Percentiles rank a stretch among this genome's conserved stretches.
These are phyloP conservation scores for Oryzias curvinotus DNA, from an alignment of 2,113 vertebrate species.

Conservation along the genomic window DNA sequence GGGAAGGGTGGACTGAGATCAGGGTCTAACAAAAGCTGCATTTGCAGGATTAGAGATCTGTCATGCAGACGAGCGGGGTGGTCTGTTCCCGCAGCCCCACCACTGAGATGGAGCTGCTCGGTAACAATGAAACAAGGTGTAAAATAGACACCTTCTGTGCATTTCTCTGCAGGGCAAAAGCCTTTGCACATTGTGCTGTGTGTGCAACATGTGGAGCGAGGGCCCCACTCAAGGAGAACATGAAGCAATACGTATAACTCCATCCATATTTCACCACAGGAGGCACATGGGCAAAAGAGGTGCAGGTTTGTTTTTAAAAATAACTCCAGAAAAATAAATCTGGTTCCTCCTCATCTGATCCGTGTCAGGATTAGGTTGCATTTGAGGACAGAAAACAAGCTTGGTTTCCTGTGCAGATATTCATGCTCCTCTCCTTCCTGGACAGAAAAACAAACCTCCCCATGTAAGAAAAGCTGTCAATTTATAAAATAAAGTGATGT, in stretches of 20 bases:
- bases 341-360: conserved; percentile 8
- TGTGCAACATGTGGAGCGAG: background rate
- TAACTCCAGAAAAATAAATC: conserved; percentile 43
- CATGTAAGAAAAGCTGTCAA: background rate
- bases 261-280: conserved; percentile 5
- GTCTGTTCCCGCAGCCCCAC: conserved; percentile 29
- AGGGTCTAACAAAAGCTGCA: conserved; percentile 8
- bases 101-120: conserved; percentile 8
- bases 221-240: conserved; percentile 1
- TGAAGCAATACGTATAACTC: conserved; percentile 4
- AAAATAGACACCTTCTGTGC: conserved; percentile 22
- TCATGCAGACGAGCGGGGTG: conserved; percentile 10
- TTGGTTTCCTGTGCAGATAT: conserved; percentile 4
- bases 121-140: conserved; percentile 12
- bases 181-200: background rate
- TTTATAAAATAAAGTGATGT: conserved; percentile 25
- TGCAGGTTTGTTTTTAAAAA: conserved; percentile 38
- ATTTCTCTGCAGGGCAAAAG: conserved; percentile 30
- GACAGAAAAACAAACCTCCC: conserved; percentile 19
- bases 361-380: conserved; percentile 37
- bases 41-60: conserved; percentile 21
- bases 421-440: conserved; percentile 40
- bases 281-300: background rate
- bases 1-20: conserved; percentile 34
- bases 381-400: conserved; percentile 38